These are phyloP conservation scores for Phyllostomus discolor DNA, from an alignment of 2,113 vertebrate genomes.

Conservation along the genomic window DNA sequence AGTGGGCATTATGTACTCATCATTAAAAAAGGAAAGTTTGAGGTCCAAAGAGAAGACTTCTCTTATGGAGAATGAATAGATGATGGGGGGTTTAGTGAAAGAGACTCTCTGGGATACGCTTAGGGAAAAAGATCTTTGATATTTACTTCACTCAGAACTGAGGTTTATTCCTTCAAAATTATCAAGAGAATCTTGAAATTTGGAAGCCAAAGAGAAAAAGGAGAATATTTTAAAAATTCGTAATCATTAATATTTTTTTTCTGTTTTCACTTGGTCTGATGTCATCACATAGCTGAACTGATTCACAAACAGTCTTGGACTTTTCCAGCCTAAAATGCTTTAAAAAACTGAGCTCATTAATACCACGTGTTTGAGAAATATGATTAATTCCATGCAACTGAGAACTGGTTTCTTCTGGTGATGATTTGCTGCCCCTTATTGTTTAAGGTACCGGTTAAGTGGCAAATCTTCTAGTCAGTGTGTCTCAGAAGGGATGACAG, in stretches of 20 bases:
- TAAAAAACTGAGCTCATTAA: background rate
- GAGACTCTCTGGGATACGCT: background rate
- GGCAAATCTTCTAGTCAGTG: conserved; percentile 49
- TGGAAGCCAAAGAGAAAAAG: background rate
- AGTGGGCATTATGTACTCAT: background rate
- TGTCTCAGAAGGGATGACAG: conserved; percentile 20
- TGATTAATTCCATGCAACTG: background rate
- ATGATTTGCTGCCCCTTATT: conserved; percentile 16
- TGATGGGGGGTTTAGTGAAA: background rate
- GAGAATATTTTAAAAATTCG: background rate
- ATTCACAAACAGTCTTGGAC: background rate
- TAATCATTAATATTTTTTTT: background rate
- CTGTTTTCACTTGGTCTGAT: background rate
- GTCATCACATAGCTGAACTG: background rate
- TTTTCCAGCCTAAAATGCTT: background rate
- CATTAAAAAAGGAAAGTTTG: background rate
- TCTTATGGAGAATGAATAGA: background rate
- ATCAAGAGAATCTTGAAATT: background rate
- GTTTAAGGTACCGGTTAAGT: conserved; percentile 54
- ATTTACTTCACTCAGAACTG: background rate
- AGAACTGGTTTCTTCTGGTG: background rate
- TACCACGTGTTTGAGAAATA: background rate
- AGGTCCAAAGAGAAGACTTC: background rate
- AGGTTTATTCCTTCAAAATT: background rate
- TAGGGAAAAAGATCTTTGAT: background rate